Evolutionary conservation across 2,113 vertebrate species (phyloP), one percentile per base, ranked within the genome.

Genomic region (Mesitornis unicolor): DNA sequence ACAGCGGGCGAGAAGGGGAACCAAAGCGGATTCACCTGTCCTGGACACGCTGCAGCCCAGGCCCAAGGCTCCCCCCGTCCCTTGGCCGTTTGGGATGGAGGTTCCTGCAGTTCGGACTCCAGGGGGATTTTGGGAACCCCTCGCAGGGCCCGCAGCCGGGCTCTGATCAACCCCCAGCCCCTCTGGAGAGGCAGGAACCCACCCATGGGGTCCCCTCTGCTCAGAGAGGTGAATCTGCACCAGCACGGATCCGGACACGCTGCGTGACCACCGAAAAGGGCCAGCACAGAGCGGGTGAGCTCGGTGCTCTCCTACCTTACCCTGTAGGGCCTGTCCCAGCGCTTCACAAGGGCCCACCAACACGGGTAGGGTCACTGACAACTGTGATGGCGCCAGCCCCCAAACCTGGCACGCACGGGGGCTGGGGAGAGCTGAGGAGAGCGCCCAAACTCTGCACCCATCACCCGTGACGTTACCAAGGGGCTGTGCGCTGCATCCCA

Each of bases 1-100:
- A 64, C 73, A 90, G 21, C 5, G 71, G 86, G 65, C 1, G 0
- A 61, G n/a, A 91, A 88, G 88, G 80, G 75, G 87, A 92, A 94
- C 88, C 68, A 90, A 86, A 53, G 19, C 56, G 70, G 15, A 36
- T 40, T 76, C 50, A 42, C 63, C 81, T 82, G 87, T 69, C 87
- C 93, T 61, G 43, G 63, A 53, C 64, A 56, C 1, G 3, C 9
- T 43, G 10, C 82, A 80, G 78, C 31, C 45, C 43, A 13, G 40
- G 61, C 48, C 13, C 31, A 25, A 15, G 38, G 47, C 75, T 93
- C 61, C 50, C 26, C 4, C 19, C 31, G 45, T 36, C n/a, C 43
- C 54, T n/a, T n/a, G 8, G 73, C 7, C 51, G 9, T 9, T 31
- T 28, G n/a, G 35, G 78, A 22, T 0, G 29, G 21, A 29, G 8